These are phyloP conservation scores for Lapara coniferarum DNA, from an alignment of 2,888 invertebrate species.

Conservation along the genomic window DNA sequence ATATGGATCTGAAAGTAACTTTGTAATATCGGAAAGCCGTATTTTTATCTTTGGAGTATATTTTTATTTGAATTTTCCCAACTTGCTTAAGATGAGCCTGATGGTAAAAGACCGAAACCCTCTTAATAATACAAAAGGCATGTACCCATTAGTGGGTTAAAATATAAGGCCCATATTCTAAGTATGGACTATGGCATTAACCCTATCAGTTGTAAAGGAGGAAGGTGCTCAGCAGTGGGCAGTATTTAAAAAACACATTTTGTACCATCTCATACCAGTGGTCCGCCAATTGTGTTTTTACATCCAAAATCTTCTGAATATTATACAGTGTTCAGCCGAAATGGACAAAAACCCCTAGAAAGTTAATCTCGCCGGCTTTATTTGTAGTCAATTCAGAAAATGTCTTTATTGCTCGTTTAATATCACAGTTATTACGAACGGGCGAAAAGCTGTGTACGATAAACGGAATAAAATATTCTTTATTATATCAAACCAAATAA, in stretches of 20 bases:
- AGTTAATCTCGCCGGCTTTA: conserved; percentile 35
- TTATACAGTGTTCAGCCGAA: conserved; percentile 37
- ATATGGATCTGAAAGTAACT: conserved; percentile 23
- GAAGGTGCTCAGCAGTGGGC: no score
- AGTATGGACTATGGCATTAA: no score
- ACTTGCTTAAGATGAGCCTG: no score
- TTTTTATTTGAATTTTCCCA: no score
- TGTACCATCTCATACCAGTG: conserved; percentile 27
- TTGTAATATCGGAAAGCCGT: neutral
- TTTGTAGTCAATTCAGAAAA: conserved; percentile 31
- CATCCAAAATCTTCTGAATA: conserved; percentile 37
- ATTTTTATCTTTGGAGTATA: neutral
- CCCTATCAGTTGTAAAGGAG: no score
- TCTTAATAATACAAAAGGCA: no score
- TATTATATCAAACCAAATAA: conserved; percentile 13
- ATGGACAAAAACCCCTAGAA: conserved; percentile 35
- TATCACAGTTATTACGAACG: conserved; percentile 32
- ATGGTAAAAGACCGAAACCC: no score
- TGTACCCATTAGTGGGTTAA: no score
- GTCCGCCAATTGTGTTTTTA: conserved; percentile 33
- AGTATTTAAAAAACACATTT: no score
- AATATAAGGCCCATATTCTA: no score
- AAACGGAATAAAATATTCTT: conserved; percentile 21
- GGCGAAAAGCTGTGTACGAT: conserved; percentile 1
- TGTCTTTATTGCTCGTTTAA: conserved; percentile 31